A percentile compares a stretch with the other conserved stretches of the same genome.
Conservation (phyloP, 2,113 vertebrate species). For the Proteles cristata region DNA sequence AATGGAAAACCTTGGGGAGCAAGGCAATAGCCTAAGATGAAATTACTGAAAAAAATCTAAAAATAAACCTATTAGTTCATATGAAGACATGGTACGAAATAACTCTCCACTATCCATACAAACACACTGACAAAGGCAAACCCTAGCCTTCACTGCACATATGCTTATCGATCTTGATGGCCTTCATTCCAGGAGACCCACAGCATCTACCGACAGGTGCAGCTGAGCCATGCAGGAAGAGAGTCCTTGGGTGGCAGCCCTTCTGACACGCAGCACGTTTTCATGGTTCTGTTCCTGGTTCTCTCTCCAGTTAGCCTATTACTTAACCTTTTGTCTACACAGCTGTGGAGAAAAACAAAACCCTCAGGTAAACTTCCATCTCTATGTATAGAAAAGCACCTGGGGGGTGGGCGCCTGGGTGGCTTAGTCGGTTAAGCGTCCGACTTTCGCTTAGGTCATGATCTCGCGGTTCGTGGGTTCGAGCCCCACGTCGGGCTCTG, state of each 20-base stretch:
- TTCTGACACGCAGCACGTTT: background rate
- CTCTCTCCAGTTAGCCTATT: background rate
- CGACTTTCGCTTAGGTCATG: too few relatives aligned
- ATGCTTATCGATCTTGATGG: background rate
- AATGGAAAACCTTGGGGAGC: conserved; percentile 76
- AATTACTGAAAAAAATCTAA: conserved; percentile 66
- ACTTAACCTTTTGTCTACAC: background rate
- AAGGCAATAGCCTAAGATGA: conserved; percentile 58
- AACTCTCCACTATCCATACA: background rate
- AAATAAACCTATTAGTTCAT: conserved; percentile 74
- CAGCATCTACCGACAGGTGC: background rate
- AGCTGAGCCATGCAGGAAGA: background rate
- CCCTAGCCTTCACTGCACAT: background rate
- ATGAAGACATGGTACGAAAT: conserved; percentile 42
- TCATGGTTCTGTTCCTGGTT: background rate
- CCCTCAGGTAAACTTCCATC: background rate
- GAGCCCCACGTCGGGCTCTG: too few relatives aligned
- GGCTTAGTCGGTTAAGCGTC: too few relatives aligned
- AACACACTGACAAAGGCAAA: background rate
- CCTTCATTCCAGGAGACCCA: background rate
- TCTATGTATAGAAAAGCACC: background rate
- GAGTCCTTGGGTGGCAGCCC: background rate
- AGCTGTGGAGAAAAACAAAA: background rate
- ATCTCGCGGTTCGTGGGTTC: too few relatives aligned
- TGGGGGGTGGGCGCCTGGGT: too few relatives aligned